A percentile compares a stretch with the other conserved stretches of the same genome.
Conservation (phyloP, 2,797 vertebrate species). For the Ctenochaetus hawaiiensis region DNA sequence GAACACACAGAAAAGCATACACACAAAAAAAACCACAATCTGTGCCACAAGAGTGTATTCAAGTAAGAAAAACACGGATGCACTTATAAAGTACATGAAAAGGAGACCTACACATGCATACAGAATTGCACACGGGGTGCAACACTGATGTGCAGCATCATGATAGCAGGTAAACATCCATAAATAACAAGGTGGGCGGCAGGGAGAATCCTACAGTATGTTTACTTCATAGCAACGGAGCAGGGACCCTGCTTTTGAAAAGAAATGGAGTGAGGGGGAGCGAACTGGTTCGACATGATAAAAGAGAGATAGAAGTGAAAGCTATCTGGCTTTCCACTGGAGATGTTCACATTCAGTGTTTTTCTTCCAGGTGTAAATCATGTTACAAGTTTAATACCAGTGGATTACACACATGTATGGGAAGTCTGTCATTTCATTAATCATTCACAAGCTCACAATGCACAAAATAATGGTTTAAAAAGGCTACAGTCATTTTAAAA, state of each 20-base stretch:
- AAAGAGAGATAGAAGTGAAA: slow-evolving; percentile 53
- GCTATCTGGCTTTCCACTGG: slow-evolving; percentile 57
- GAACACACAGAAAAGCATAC: neutral
- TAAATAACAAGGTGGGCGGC: slow-evolving; percentile 68
- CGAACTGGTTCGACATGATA: slow-evolving; percentile 47
- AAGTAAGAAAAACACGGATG: neutral
- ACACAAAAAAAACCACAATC: slow-evolving; percentile 13
- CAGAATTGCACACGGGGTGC: slow-evolving; percentile 22
- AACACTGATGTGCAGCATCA: slow-evolving; percentile 38
- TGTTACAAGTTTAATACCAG: too few relatives aligned
- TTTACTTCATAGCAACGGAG: slow-evolving; percentile 71
- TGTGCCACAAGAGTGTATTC: slow-evolving; percentile 1
- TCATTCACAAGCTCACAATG: neutral
- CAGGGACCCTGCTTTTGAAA: slow-evolving; percentile 47
- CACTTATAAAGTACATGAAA: neutral
- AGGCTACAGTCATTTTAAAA: neutral
- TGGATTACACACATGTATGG: neutral
- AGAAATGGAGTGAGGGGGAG: neutral
- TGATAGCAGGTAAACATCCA: slow-evolving; percentile 74
- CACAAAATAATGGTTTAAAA: slow-evolving; percentile 10
- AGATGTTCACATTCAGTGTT: slow-evolving; percentile 16
- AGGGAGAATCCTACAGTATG: slow-evolving; percentile 72
- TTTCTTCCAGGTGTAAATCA: too few relatives aligned
- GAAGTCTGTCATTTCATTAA: slow-evolving; percentile 2
- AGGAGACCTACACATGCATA: slow-evolving; percentile 9